Evolutionary conservation across 1,140 invertebrate genomes (phyloP), one percentile per base, ranked within the genome.

Genomic region (Ridgeia piscesae): DNA sequence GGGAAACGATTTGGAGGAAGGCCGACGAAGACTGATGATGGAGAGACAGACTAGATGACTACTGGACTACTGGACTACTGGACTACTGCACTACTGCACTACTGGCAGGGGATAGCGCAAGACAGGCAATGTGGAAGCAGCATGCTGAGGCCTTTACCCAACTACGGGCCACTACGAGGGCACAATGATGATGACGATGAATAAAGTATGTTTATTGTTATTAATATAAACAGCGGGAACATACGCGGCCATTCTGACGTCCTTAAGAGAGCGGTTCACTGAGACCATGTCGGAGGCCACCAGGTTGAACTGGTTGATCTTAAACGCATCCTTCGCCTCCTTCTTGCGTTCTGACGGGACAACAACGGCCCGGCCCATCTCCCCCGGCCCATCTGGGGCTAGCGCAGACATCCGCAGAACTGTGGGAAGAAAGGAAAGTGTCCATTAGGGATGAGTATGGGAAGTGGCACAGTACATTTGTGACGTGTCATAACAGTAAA

Each of bases 251-350:
- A 99, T 97, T 94, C 99, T 96, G 92, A 99, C 98, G 96, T 99
- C 99, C 33, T 98, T 97, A 31, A 99, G 96, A 11, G 98, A 98
- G 94, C 99, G 97, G 96, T 99, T 99, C 58, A 99, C 96, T 58
- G 99, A 98, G 94, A 99, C 99, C 97, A 98, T 98, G 96, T 99
- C 99, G 96, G 98, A 99, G 90, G 99, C 99, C 95, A 99, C 96
- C 93, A 99, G 96, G 96, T 99, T 99, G 96, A 99, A 99, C 96
- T 99, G 99, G 96, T 99, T 99, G 93, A 99, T 97, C 96, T 99
- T 99, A 96, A 99, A 99, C 95, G 98, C 98, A 94, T 99, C 98
- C 96, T 99, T 98, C 97, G 99, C 98, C 48, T 98, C 96, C 90
- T 97, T 97, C 94, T 99, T 98, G 95, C 98, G 97, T 34, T 98